A percentile compares a stretch with the other conserved stretches of the same genome.
Evolutionary conservation across 2,888 invertebrate species (phyloP).

Genomic region (Candidula unifasciata): DNA sequence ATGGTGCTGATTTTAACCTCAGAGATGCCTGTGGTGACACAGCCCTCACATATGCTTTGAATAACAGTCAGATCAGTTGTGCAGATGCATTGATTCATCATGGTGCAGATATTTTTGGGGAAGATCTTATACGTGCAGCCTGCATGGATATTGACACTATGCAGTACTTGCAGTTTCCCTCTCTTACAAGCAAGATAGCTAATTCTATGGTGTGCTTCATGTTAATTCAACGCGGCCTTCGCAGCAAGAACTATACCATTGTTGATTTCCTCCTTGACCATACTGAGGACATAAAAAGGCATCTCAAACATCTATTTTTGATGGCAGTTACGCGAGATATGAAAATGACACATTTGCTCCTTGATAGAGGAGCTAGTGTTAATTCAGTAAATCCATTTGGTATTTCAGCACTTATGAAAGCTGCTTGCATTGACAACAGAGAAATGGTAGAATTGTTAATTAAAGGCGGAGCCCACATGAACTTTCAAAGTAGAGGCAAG

Average conservation of each 20-base stretch:
- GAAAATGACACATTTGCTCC: not conserved
- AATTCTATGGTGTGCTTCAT: not conserved
- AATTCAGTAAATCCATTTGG: not conserved
- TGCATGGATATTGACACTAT: not conserved
- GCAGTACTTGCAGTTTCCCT: not conserved
- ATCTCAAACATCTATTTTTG: not conserved
- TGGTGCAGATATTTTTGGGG: constrained; percentile 6
- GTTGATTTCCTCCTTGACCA: constrained; percentile 14
- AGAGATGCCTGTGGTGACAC: not conserved
- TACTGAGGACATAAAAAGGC: not conserved
- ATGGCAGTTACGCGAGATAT: not conserved
- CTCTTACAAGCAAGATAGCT: not conserved
- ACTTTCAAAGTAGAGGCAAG: not conserved
- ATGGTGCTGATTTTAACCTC: not conserved
- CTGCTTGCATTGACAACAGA: not conserved
- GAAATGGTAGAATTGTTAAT: constrained; percentile 9
- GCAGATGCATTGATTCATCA: constrained; percentile 17
- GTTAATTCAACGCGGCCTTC: not conserved
- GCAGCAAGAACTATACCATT: not conserved
- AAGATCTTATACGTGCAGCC: not conserved
- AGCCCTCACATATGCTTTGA: constrained; percentile 27
- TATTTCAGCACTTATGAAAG: constrained; percentile 14
- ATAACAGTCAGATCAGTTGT: not conserved
- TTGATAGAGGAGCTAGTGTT: constrained; percentile 20
- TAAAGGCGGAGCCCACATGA: constrained; percentile 13